phyloP scores from a whole-genome alignment of 2,888 invertebrate genomes.

The Limnephilus rhombicus region DNA sequence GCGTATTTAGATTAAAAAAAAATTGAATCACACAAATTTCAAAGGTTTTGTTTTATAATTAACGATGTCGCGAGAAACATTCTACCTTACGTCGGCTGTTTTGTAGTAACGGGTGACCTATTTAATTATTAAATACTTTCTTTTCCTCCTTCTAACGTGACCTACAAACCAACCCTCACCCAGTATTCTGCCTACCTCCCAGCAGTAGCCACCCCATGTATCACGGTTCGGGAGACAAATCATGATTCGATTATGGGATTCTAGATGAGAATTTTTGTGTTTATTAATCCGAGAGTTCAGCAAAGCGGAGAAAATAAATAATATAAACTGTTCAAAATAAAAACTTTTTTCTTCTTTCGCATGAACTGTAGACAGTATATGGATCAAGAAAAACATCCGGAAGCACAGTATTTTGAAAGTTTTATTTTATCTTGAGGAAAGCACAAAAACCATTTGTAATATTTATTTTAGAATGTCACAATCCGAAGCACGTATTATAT shows the following conservation, averaged over 20 bases:
- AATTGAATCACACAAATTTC: too few species aligned
- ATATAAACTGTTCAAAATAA: background rate
- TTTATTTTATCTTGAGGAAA: background rate
- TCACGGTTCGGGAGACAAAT: background rate
- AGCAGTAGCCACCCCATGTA: slow-evolving; percentile 2
- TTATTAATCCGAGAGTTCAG: background rate
- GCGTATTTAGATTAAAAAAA: too few species aligned
- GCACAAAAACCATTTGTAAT: background rate
- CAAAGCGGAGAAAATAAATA: background rate
- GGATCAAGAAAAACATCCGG: background rate
- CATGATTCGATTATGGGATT: slow-evolving; percentile 21
- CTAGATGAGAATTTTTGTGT: background rate
- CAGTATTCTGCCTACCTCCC: background rate
- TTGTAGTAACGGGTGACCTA: slow-evolving; percentile 24
- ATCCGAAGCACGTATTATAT: background rate
- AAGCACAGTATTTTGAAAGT: background rate
- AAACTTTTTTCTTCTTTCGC: background rate
- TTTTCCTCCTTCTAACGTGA: slow-evolving; percentile 4
- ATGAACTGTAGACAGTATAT: background rate
- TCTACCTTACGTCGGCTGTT: background rate
- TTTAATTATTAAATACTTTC: slow-evolving; percentile 14
- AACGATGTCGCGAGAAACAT: background rate
- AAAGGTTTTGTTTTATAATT: background rate
- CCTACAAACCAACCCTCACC: slow-evolving; percentile 16
- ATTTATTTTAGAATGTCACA: too few species aligned